A percentile compares a stretch with the other conserved stretches of the same genome.
Conservation (phyloP, 2,888 invertebrate genomes). For the Agapetus fuscipes region DNA sequence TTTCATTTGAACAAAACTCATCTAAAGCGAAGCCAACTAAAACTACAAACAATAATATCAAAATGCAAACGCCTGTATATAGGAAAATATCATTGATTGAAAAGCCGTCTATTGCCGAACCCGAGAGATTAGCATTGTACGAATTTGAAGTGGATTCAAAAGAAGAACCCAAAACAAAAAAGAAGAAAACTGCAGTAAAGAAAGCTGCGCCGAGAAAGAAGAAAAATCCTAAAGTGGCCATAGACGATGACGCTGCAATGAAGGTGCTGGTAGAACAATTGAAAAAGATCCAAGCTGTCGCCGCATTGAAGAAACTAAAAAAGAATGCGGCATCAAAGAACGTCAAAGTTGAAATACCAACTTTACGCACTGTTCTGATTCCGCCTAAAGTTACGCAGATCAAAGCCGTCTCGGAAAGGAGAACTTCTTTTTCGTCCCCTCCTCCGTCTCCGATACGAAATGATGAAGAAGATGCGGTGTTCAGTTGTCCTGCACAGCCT, state of each 20-base stretch:
- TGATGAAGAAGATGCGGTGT: neutral
- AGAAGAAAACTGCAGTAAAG: constrained; percentile 24
- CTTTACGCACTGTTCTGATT: neutral
- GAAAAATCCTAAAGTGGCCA: constrained; percentile 4
- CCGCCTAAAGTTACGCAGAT: neutral
- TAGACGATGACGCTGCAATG: constrained; percentile 12
- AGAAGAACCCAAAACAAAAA: constrained; percentile 37
- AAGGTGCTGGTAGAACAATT: constrained; percentile 12
- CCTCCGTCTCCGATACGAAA: constrained; percentile 2
- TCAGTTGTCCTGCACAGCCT: no score
- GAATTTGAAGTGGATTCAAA: constrained; percentile 42
- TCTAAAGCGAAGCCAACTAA: neutral
- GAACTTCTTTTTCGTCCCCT: neutral
- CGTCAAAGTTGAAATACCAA: neutral
- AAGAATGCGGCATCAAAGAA: constrained; percentile 6
- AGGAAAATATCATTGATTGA: constrained; percentile 8
- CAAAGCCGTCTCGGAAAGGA: neutral
- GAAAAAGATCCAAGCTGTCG: constrained; percentile 16
- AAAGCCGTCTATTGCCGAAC: constrained; percentile 12
- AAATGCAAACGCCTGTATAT: constrained; percentile 9
- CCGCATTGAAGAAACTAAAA: constrained; percentile 13
- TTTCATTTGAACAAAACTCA: no score
- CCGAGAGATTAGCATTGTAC: constrained; percentile 33
- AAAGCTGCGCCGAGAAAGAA: constrained; percentile 4
- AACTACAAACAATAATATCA: neutral